Evolutionary conservation across 2,797 vertebrate genomes (phyloP), one percentile per base, ranked within the genome.

Genomic region (Perodicticus potto): DNA sequence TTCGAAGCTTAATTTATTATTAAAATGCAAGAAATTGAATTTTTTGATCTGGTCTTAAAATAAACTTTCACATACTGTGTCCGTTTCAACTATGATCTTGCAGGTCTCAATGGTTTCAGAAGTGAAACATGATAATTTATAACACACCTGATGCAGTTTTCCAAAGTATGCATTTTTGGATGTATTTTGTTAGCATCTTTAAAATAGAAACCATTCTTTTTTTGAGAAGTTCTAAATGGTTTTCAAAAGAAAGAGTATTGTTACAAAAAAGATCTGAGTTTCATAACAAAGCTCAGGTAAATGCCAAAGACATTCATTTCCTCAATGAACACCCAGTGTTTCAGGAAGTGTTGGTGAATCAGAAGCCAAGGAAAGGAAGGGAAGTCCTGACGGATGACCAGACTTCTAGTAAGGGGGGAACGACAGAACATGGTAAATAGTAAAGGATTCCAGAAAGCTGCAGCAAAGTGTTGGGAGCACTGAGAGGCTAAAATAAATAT

Each of bases 1-100:
- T 0, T 86, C 72, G 73, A 92, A 90, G 83, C 78, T 92, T 67
- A 94, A 78, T 13, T 73, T 74, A n/a, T 0, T 88, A 88, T 95
- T 57, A 63, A 97, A 94, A 67, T 91, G 73, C 17, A 89, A 91
- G 88, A 73, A 93, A 0, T 17, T 91, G 7, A 84, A 67, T 8
- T 69, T n/a, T 81, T 49, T 40, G 1, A 74, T 45, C 14, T 76
- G 13, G 20, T 22, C 1, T 17, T n/a, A 80, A 83, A 83, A 12
- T 37, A 83, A 19, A 32, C 73, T 61, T 43, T 86, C 61, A 32
- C 11, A 80, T 73, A 43, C 16, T 10, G 34, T 2, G 45, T 2
- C 7, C 76, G 19, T 93, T 88, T 89, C 72, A 89, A 45, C 17
- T 73, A 7, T 78, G 34, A 78, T 45, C 40, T 55, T 83, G 13